Evolutionary conservation across 2,113 vertebrate species (phyloP).

Genomic region (Chitala chitala): DNA sequence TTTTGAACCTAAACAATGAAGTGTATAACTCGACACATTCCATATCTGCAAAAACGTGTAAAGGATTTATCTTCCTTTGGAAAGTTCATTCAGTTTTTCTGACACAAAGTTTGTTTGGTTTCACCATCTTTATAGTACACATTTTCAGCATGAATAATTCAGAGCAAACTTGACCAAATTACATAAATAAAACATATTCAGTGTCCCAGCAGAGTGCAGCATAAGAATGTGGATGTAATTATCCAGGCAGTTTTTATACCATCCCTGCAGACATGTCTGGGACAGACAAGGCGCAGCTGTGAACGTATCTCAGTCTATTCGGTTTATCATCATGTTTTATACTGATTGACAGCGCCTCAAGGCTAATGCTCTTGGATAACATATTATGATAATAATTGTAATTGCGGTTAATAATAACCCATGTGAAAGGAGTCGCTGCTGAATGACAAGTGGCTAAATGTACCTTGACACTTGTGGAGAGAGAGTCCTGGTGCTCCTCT

Average conservation of each 20-base stretch:
- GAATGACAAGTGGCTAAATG: constrained; percentile 62
- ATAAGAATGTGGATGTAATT: background rate
- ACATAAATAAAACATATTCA: background rate
- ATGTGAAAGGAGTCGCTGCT: constrained; percentile 53
- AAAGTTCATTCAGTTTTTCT: too few relatives aligned
- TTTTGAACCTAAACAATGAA: too few relatives aligned
- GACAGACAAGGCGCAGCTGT: constrained; percentile 47
- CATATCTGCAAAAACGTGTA: too few relatives aligned
- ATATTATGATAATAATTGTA: constrained; percentile 64
- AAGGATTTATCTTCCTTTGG: too few relatives aligned
- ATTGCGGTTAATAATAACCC: constrained; percentile 71
- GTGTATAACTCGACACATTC: too few relatives aligned
- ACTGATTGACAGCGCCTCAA: constrained; percentile 64
- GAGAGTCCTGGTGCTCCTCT: constrained; percentile 29
- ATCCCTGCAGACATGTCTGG: background rate
- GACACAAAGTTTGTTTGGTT: too few relatives aligned
- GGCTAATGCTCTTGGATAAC: constrained; percentile 59
- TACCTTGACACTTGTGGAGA: constrained; percentile 64
- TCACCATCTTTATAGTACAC: too few relatives aligned
- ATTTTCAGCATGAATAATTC: background rate
- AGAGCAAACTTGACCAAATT: background rate
- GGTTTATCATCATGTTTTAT: constrained; percentile 36
- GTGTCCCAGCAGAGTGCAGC: background rate
- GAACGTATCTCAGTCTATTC: constrained; percentile 33
- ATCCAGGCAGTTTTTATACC: background rate